phyloP scores from a whole-genome alignment of 2,797 vertebrate species.

The Trichosurus vulpecula region DNA sequence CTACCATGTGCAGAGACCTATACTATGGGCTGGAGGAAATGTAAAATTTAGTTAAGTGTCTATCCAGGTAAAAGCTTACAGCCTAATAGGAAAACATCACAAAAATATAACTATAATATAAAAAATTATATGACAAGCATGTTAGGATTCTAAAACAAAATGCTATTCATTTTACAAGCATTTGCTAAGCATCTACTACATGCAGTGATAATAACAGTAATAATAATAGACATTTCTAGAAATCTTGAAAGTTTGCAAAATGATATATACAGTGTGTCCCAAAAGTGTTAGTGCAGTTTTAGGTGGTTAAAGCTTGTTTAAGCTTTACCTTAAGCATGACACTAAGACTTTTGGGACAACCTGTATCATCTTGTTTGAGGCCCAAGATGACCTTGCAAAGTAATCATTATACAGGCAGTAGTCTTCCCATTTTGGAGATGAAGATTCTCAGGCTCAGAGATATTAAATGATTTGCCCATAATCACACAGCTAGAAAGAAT shows the following conservation, averaged over 20 bases:
- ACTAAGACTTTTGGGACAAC: background rate
- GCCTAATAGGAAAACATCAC: background rate
- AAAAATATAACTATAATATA: background rate
- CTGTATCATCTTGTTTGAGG: background rate
- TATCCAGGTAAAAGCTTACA: background rate
- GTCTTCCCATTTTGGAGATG: background rate
- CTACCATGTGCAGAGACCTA: background rate
- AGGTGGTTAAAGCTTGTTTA: background rate
- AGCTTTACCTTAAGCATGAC: background rate
- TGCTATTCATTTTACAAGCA: background rate
- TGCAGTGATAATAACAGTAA: background rate
- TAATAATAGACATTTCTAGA: background rate
- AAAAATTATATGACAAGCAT: background rate
- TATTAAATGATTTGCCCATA: background rate
- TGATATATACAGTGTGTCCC: background rate
- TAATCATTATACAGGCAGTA: background rate
- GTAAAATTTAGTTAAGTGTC: background rate
- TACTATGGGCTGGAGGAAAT: background rate
- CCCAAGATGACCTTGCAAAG: background rate
- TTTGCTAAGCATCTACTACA: background rate
- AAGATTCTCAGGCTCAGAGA: background rate
- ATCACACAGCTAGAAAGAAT: background rate
- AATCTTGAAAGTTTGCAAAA: background rate
- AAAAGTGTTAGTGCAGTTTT: background rate
- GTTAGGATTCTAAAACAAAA: background rate